These are phyloP conservation scores for Brachynemurus nebulosus DNA, from an alignment of 2,888 invertebrate genomes.

Conservation along the genomic window DNA sequence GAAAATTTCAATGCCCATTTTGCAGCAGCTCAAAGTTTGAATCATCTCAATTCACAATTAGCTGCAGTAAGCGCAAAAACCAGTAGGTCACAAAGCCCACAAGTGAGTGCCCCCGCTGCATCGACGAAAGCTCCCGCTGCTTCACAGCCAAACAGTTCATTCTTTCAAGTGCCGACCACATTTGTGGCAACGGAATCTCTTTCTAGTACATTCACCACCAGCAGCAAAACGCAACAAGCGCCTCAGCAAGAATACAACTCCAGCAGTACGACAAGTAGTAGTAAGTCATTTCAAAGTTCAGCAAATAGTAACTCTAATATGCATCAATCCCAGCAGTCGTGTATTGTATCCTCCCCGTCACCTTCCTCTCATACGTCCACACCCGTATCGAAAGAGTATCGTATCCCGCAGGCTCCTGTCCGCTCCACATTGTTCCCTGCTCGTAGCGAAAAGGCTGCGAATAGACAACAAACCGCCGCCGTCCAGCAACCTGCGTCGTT, in stretches of 20 bases:
- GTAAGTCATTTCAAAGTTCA: slow-evolving; percentile 31
- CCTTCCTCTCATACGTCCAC: slow-evolving; percentile 36
- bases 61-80: slow-evolving; percentile 38
- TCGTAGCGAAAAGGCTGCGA: slow-evolving; percentile 21
- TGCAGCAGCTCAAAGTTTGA: slow-evolving; percentile 47
- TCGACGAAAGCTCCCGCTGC: slow-evolving; percentile 32
- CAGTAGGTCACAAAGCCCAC: slow-evolving; percentile 34
- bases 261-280: slow-evolving; percentile 27
- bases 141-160: slow-evolving; percentile 40
- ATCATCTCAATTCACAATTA: slow-evolving; percentile 51
- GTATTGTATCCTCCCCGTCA: slow-evolving; percentile 57
- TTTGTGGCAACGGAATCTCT: slow-evolving; percentile 39
- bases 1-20: slow-evolving; percentile 61
- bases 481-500: slow-evolving; percentile 34
- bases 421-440: slow-evolving; percentile 27
- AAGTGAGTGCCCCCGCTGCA: slow-evolving; percentile 27
- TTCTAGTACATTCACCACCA: slow-evolving; percentile 34
- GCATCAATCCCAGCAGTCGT: slow-evolving; percentile 51
- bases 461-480: slow-evolving; percentile 30
- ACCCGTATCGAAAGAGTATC: slow-evolving; percentile 44
- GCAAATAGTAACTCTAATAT: slow-evolving; percentile 27
- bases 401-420: slow-evolving; percentile 41
- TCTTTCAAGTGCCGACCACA: slow-evolving; percentile 48
- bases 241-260: slow-evolving; percentile 25
- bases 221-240: slow-evolving; percentile 35